A percentile compares a stretch with the other conserved stretches of the same genome.
Evolutionary conservation across 2,888 invertebrate species (phyloP).

Genomic region (Sphecodes monilicornis): DNA sequence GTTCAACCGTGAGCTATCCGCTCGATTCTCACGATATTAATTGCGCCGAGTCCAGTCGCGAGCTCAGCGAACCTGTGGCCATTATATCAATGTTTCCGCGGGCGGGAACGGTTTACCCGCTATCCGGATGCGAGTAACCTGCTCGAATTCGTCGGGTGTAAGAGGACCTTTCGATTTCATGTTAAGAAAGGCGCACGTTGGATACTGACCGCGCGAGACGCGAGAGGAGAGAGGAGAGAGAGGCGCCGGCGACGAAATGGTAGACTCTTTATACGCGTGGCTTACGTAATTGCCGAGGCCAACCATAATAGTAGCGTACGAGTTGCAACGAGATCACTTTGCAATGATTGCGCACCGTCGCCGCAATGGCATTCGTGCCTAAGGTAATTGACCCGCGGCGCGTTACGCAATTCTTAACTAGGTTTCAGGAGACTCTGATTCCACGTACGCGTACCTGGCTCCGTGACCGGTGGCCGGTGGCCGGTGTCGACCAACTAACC

Average conservation of each 20-base stretch:
- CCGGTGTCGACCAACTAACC: slow-evolving; percentile 30
- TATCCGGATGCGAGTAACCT: not conserved
- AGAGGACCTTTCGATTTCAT: not conserved
- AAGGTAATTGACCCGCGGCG: slow-evolving; percentile 74
- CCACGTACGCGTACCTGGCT: slow-evolving; percentile 62
- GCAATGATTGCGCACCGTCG: slow-evolving; percentile 55
- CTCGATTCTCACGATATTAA: not conserved
- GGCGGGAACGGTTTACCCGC: not conserved
- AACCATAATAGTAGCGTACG: slow-evolving; percentile 18
- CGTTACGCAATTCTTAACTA: slow-evolving; percentile 74
- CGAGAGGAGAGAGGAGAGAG: not conserved
- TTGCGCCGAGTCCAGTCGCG: no score
- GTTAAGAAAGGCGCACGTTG: not conserved
- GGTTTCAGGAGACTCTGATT: slow-evolving; percentile 59
- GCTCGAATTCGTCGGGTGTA: not conserved
- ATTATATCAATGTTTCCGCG: not conserved
- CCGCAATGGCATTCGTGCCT: slow-evolving; percentile 70
- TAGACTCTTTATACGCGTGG: slow-evolving; percentile 21
- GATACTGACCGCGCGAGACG: not conserved
- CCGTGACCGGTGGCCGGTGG: slow-evolving; percentile 46
- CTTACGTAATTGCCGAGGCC: slow-evolving; percentile 24
- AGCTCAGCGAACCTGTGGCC: no score
- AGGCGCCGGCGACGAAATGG: slow-evolving; percentile 19
- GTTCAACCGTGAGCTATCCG: no score
- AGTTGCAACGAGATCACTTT: slow-evolving; percentile 55